Percentiles rank a stretch among this genome's conserved stretches.
Evolutionary conservation across 2,888 invertebrate genomes (phyloP).

Genomic region (Cryptocheilus praepositus): DNA sequence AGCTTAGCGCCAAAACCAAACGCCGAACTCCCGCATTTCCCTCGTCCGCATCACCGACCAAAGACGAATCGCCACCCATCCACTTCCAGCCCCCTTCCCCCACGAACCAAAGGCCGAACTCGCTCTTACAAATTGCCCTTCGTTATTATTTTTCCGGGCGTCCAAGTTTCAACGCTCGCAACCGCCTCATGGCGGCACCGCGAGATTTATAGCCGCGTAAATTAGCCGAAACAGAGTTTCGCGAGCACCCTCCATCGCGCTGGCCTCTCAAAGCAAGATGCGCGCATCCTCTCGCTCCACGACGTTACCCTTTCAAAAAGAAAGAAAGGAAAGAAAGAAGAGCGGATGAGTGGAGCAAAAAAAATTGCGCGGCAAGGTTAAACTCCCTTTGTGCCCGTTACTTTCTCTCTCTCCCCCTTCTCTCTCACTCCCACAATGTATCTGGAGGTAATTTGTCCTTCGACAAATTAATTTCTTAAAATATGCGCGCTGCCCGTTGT

Average conservation of each 20-base stretch:
- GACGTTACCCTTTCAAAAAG: slow-evolving; percentile 28
- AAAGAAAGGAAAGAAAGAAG: slow-evolving; percentile 12
- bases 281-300: not conserved
- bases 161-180: not conserved
- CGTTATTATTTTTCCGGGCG: not conserved
- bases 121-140: no score
- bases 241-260: slow-evolving; percentile 13
- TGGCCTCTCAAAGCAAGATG: slow-evolving; percentile 13
- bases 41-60: no score
- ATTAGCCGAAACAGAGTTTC: slow-evolving; percentile 61
- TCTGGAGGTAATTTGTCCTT: slow-evolving; percentile 59
- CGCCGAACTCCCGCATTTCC: no score
- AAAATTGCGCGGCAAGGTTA: slow-evolving; percentile 37
- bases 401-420: not conserved
- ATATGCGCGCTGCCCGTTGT: slow-evolving; percentile 52
- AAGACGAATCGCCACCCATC: no score
- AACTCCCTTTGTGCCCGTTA: slow-evolving; percentile 19
- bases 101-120: no score
- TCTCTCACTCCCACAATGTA: slow-evolving; percentile 26
- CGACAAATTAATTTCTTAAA: slow-evolving; percentile 63
- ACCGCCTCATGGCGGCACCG: slow-evolving; percentile 10
- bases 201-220: slow-evolving; percentile 64
- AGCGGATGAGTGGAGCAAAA: slow-evolving; percentile 16
- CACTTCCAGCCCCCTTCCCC: no score
- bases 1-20: no score